Percentiles rank a stretch among this genome's conserved stretches.
Conservation (phyloP, 1,140 invertebrate species). For the Sitobion miscanthi region DNA sequence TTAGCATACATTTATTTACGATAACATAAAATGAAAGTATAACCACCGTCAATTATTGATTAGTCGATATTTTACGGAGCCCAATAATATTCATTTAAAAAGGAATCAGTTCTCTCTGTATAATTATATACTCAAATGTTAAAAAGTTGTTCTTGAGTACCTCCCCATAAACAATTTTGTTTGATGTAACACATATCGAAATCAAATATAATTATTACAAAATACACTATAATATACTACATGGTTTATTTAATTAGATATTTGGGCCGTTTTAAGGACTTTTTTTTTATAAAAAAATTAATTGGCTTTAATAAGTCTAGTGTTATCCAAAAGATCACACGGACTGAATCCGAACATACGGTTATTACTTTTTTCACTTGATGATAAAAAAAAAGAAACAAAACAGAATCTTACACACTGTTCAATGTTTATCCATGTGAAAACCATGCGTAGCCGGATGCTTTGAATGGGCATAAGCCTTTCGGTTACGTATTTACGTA, state of each 20-base stretch:
- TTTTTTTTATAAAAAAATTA: background rate
- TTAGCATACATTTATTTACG: background rate
- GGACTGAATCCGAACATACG: background rate
- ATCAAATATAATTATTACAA: slow-evolving; percentile 5
- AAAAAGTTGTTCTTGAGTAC: background rate
- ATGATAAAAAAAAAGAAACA: background rate
- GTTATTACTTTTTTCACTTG: background rate
- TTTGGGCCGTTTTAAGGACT: background rate
- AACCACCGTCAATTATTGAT: background rate
- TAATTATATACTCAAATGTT: background rate
- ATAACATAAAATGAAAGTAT: background rate
- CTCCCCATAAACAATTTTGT: background rate
- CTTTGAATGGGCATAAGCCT: no score
- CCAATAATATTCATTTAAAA: background rate
- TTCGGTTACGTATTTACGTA: background rate
- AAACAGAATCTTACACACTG: background rate
- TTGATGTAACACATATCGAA: background rate
- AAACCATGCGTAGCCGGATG: background rate
- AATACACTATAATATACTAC: background rate
- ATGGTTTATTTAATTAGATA: background rate
- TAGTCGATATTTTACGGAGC: background rate
- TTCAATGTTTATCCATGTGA: background rate
- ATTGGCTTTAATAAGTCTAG: background rate
- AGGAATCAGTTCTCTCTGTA: background rate
- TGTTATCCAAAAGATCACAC: background rate